Base-by-base conservation (phyloP, 2,888 invertebrate genomes). In the Erebia epiphron region DNA sequence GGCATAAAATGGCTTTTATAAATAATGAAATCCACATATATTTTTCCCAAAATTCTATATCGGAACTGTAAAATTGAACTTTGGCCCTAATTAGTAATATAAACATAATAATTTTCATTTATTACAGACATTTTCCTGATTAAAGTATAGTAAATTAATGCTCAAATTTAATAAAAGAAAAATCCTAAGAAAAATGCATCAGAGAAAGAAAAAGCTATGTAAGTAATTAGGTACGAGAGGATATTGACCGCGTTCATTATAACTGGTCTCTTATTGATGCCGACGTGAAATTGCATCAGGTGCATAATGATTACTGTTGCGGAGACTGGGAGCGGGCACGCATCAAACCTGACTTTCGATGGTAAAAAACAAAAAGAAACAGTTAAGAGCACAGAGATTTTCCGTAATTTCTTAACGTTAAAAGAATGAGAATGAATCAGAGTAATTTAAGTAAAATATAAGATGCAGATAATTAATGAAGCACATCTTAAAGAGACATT, bases 241-340 rank as follows among this genome's bases (percentile, higher is more conserved):
- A 69, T 26, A 69, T 67, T 64, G 62, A 61, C 70, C 58, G n/a
- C 62, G 68, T 13, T 62, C 57, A 46, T 69, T 67, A 74, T 66
- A 71, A 73, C 75, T 70, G 79, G 81, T 81, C 79, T 78, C 81
- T 83, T 83, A 83, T 82, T 79, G 75, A 75, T 75, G 75, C 73
- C 76, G 75, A 70, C 74, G 74, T 73, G 74, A 79, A 82, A 82
- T 89, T 89, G 85, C 87, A 86, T 87, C 87, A 86, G 82, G 77
- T 73, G 77, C 68, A 71, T 77, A 78, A 79, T 77, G 41, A 62
- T 49, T 75, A 73, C 71, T 10, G 46, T 49, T 61, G 61, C 70
- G 57, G 56, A 66, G 68, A 72, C 70, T 63, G 68, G 72, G 68
- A 66, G 58, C 13, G 64, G 60, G 72, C 57, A 68, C 26, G 68